Evolutionary conservation across 2,888 invertebrate species (phyloP), one percentile per base, ranked within the genome.

Genomic region (Napeogenes sylphis): DNA sequence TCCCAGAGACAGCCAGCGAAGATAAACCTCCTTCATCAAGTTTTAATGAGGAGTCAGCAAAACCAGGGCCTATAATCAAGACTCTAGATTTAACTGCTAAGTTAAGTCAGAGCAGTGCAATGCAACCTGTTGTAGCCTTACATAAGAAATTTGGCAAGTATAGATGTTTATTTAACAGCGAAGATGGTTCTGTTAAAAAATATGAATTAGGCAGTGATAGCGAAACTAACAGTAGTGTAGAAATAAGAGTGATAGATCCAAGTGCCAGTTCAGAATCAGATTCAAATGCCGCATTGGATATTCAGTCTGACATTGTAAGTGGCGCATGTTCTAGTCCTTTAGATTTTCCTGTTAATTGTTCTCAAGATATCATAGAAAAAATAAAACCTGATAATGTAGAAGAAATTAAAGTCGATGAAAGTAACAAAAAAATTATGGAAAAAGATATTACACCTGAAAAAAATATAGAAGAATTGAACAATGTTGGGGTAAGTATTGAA

Each of bases 101-200:
- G 68, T 73, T 80, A 58, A 74, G 73, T 64, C 78, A 74, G 71
- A 75, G 68, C 30, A 63, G 65, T 58, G 46, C 64, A 42, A 58
- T 63, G 2, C 64, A 81, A 56, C 85, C 84, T 67, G 69, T 81
- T 56, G 82, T 89, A 70, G 85, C 84, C 61, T 73, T 85, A 62
- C 92, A 92, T 74, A 92, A 92, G 72, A 92, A 92, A 73, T 92
- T 92, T 73, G 92, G 92, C 53, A 92, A 92, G 79, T 92, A 91
- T 73, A 81, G 92, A 45, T 91, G 90, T 73, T 76, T 92, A 21
- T 83, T 90, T 66, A 86, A 85, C 68, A 88, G 77, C 78, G 89
- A 87, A 71, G 85, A 86, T 32, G 72, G 75, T 46, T 80, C 81
- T 47, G 70, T 73, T 64, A 87, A 78, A 67, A 89, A 87, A 72